Evolutionary conservation across 2,888 invertebrate genomes (phyloP), one percentile per base, ranked within the genome.

Genomic region (Tetragonula carbonaria): DNA sequence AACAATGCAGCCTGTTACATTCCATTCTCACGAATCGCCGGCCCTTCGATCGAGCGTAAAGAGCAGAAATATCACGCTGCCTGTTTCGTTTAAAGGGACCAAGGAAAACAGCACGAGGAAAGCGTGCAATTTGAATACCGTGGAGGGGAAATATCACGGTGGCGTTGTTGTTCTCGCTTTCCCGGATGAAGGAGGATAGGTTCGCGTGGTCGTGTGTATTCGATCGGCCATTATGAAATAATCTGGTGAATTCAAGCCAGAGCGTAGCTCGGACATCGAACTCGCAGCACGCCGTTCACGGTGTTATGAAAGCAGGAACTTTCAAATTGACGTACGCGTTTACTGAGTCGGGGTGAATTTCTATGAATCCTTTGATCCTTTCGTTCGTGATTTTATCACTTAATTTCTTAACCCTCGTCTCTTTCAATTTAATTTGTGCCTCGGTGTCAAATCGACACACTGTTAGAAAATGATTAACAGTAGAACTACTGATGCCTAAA

Each of bases 221-320:
- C 88, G 87, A 88, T 90, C 85, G 87, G 70, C 83, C 86, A 86
- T 88, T 89, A 89, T 88, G 88, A 90, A 88, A 89, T 38, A 38
- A 38, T 38, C 83, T 81, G 88, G 38, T 78, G 80, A 87, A 88
- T 90, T 82, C 86, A 85, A 86, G 83, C 67, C 85, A 80, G 80
- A 86, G 84, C 80, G 78, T 77, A 79, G 67, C 86, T 83, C 90
- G 92, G 92, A 86, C 92, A 85, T 92, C 92, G 92, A 92, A 93
- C 92, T 90, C 92, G 73, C 38, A 38, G 59, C 92, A 28, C 28
- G 89, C 89, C 88, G 90, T 87, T 90, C 91, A 86, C 88, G 76
- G 13, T 59, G 82, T 93, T 93, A 91, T 90, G 93, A 93, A 92
- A 93, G 92, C 86, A 91, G 92, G 92, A 93, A 93, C 93, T 93